phyloP scores from a whole-genome alignment of 2,113 vertebrate genomes.

The Phylloscopus trochilus region DNA sequence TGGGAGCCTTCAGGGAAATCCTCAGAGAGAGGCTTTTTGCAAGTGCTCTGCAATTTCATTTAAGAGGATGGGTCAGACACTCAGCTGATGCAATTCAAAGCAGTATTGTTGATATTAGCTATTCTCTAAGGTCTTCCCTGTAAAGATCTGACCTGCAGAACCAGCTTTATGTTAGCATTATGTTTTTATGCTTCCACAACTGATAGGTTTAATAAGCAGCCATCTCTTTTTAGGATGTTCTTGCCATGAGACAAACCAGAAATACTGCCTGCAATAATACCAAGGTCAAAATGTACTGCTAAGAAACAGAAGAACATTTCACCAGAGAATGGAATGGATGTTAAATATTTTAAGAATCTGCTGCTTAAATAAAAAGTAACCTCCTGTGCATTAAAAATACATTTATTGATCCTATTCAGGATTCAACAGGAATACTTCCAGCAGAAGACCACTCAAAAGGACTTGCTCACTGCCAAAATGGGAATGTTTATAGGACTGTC shows the following conservation, averaged over 20 bases:
- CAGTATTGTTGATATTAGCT: background rate
- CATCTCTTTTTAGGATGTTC: background rate
- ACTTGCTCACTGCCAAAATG: background rate
- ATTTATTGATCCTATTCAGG: slow-evolving; percentile 14
- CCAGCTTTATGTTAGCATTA: background rate
- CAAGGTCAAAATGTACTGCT: slow-evolving; percentile 6
- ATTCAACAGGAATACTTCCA: slow-evolving; percentile 10
- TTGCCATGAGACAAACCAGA: background rate
- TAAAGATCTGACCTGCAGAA: background rate
- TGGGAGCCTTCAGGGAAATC: background rate
- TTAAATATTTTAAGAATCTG: slow-evolving; percentile 59
- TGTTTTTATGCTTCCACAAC: background rate
- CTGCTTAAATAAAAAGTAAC: slow-evolving; percentile 29
- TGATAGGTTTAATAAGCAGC: slow-evolving; percentile 32
- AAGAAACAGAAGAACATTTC: background rate
- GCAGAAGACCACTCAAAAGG: background rate
- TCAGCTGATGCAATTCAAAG: background rate
- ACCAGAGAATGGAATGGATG: background rate
- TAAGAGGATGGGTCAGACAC: background rate
- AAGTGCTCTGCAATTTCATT: background rate
- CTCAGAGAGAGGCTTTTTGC: background rate
- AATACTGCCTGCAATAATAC: slow-evolving; percentile 11
- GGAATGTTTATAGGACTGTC: background rate
- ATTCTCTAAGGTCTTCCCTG: background rate
- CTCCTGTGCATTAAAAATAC: slow-evolving; percentile 16